Base-by-base conservation (phyloP, 2,888 invertebrate species). In the Andrena hattorfiana region DNA sequence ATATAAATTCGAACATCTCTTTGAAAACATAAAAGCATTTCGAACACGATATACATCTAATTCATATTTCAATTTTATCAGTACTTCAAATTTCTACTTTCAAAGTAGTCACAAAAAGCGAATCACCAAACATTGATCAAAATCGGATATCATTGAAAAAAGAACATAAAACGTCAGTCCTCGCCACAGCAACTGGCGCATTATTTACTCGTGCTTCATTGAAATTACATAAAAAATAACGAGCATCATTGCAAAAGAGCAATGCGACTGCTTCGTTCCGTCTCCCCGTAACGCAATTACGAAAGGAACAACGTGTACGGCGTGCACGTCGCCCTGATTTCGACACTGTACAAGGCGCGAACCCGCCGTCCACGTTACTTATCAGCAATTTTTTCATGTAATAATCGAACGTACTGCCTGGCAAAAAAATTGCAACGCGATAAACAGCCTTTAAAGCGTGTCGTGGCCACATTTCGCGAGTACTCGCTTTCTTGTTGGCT, bases 361-460 rank as follows among this genome's bases (percentile, higher is more conserved):
- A 66, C 68, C 49, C 51, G 26, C n/a, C 23, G 49, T 51, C 35
- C 28, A 28, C 62, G 26, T 67, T 60, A 67, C 60, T 56, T 73
- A 67, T 82, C 70, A 35, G 54, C 48, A 48, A 74, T 81, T 82
- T 81, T 81, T 81, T 66, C 64, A 23, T 26, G 32, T 28, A 48
- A 77, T 64, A 51, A 74, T 71, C 63, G 42, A 26, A 10, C 59
- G 20, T 16, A 42, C 16, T 16, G 16, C 5, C n/a, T n/a, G 54
- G 13, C 8, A 10, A 42, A 72, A 72, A 66, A 35, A 30, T 42
- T 59, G 20, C 74, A 49, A 42, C 20, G 56, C 63, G 56, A 73
- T 74, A 74, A 73, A 77, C 67, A 67, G 74, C 67, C 66, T 66
- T 77, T 73, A 73, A 77, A 73, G 42, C 77, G 74, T 77, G 60